These are phyloP conservation scores for Lota lota DNA, from an alignment of 2,113 vertebrate genomes.

Conservation along the genomic window DNA sequence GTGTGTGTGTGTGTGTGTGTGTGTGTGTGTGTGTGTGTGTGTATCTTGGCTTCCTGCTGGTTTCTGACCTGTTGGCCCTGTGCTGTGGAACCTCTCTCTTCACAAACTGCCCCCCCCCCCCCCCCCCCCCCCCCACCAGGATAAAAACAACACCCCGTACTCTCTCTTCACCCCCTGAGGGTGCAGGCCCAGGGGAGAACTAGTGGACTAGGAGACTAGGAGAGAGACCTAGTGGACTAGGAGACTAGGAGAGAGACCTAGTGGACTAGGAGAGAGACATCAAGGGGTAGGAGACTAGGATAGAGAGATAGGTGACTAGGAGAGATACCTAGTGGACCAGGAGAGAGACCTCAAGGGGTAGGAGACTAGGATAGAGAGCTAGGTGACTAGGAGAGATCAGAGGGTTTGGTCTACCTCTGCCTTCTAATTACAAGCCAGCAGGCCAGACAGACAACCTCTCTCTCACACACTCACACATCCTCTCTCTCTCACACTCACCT, in stretches of 20 bases:
- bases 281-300: too few relatives aligned
- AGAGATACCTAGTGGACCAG: conserved; percentile 6
- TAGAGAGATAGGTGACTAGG: neutral
- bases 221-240: too few relatives aligned
- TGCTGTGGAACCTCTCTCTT: conserved; percentile 23
- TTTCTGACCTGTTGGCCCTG: conserved; percentile 52
- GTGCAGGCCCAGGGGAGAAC: conserved; percentile 27
- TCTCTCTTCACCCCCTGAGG: conserved; percentile 8
- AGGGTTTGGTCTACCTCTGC: conserved; percentile 42
- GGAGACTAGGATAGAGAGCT: too few relatives aligned
- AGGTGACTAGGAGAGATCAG: conserved; percentile 21
- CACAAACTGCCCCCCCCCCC: neutral
- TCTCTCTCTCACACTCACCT: conserved; percentile 33
- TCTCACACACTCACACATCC: conserved; percentile 9
- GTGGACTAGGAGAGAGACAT: too few relatives aligned
- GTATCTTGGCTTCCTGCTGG: conserved; percentile 38
- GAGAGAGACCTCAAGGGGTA: too few relatives aligned
- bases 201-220: conserved; percentile 29
- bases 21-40: neutral
- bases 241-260: conserved; percentile 2
- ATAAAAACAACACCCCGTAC: conserved; percentile 1
- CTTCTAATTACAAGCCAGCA: conserved; percentile 53
- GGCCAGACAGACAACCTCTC: conserved; percentile 55
- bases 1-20: conserved; percentile 6
- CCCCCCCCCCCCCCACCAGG: neutral